Base-by-base conservation (phyloP, 2,888 invertebrate genomes). In the Osedax frankpressi region DNA sequence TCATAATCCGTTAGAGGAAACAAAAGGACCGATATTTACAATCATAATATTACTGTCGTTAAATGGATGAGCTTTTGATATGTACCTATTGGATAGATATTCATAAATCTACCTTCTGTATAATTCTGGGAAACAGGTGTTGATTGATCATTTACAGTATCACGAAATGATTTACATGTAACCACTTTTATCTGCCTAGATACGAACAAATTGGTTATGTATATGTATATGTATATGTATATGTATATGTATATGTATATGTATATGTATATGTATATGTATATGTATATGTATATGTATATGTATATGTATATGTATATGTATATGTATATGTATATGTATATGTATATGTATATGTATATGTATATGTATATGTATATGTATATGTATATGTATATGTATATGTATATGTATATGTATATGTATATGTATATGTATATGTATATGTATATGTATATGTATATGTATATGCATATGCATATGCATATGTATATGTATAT, bases 331-430 rank as follows among this genome's bases (percentile, higher is more conserved):
- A 14, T 19, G 11, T n/a, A n/a, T 24, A 65, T 65, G 24, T 65
- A n/a, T 27, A 65, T 65, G 24, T 65, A n/a, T n/a, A n/a, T 14
- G 11, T 27, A 19, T 14, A n/a, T 19, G 14, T 65, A 65, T 65
- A 65, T 65, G 14, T 65, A 24, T 65, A 65, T 28, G 24, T 11
- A 62, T 62, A 62, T 71, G 30, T 62, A 14, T 1, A 19, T 24
- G 11, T 63, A 71, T 28, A 25, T 72, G 26, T 24, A 68, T 68
- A 19, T 63, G 2, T 11, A n/a, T 25, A 24, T n/a, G n/a, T 25
- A n/a, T 65, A n/a, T n/a, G 14, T 65, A 65, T 59, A 59, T 59
- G n/a, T 59, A n/a, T 59, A 65, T 24, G 44, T 65, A 24, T 65
- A n/a, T 65, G 24, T 65, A n/a, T 24, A 24, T 65, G 65, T 65